phyloP scores from a whole-genome alignment of 2,888 invertebrate genomes.

The Amphipoea oculea region DNA sequence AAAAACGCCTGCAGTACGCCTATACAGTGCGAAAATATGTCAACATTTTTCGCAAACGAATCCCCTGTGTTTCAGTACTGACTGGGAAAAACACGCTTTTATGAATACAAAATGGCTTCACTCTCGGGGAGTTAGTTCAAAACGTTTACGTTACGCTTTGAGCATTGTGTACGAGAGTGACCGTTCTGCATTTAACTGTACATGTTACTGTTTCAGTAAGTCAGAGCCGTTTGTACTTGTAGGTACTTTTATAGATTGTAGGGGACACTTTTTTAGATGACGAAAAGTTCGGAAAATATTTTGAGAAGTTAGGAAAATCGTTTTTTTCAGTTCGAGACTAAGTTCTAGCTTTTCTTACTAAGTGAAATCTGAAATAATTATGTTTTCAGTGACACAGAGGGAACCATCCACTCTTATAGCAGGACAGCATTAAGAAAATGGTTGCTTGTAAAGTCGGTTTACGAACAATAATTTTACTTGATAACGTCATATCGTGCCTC shows the following conservation, averaged over 20 bases:
- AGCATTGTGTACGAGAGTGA: slow-evolving; percentile 20
- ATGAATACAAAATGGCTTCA: slow-evolving; percentile 44
- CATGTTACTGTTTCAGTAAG: slow-evolving; percentile 13
- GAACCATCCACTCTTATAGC: too few species aligned
- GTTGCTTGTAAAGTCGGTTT: too few species aligned
- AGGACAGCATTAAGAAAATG: too few species aligned
- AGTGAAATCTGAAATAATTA: too few species aligned
- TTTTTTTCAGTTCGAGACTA: neutral
- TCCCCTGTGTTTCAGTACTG: slow-evolving; percentile 12
- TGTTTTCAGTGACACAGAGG: too few species aligned
- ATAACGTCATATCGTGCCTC: too few species aligned
- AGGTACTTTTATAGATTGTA: neutral
- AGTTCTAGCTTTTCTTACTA: neutral
- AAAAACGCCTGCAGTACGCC: neutral
- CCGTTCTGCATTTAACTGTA: slow-evolving; percentile 37
- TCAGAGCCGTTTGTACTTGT: slow-evolving; percentile 6
- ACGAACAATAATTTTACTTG: too few species aligned
- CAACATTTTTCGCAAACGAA: slow-evolving; percentile 15
- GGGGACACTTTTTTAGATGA: neutral
- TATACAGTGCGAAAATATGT: neutral
- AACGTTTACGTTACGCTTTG: slow-evolving; percentile 46
- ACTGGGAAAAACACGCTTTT: slow-evolving; percentile 33
- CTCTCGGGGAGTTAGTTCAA: slow-evolving; percentile 15
- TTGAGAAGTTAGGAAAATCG: neutral
- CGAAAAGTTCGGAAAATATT: neutral